Evolutionary conservation across 1,140 invertebrate species (phyloP).

Genomic region (Bombus affinis): DNA sequence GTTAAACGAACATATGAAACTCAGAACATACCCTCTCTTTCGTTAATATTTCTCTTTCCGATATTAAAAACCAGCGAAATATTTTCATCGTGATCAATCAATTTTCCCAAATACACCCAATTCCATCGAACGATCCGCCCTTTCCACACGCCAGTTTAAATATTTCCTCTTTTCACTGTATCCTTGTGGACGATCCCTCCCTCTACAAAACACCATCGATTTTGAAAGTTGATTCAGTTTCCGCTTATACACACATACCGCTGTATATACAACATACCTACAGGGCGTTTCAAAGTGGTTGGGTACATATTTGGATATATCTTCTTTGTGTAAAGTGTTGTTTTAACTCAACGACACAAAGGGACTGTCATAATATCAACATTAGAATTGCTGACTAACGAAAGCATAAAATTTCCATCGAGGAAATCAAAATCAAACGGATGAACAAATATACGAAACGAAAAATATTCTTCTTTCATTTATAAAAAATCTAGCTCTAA

Average conservation of each 20-base stretch:
- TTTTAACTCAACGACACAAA: not conserved
- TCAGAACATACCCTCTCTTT: not conserved
- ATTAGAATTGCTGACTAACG: too few relatives aligned
- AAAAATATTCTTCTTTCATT: too few relatives aligned
- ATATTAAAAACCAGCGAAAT: constrained; percentile 20
- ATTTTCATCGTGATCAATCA: constrained; percentile 15
- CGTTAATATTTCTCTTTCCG: not conserved
- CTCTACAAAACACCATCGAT: not conserved
- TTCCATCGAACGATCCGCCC: not conserved
- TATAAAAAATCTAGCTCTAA: too few relatives aligned
- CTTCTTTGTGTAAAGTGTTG: not conserved
- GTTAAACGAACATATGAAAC: not conserved
- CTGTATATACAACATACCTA: not conserved
- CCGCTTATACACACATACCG: not conserved
- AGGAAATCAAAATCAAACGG: too few relatives aligned
- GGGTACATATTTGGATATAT: not conserved
- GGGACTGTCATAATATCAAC: too few relatives aligned
- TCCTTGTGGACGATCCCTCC: not conserved
- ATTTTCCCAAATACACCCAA: constrained; percentile 22
- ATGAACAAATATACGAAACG: too few relatives aligned
- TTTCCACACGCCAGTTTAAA: constrained; percentile 6
- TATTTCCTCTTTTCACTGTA: constrained; percentile 9
- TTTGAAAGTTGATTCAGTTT: constrained; percentile 13
- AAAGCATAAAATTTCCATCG: too few relatives aligned
- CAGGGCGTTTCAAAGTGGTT: not conserved